phyloP scores from a whole-genome alignment of 2,797 vertebrate genomes.

The Argentina silus region DNA sequence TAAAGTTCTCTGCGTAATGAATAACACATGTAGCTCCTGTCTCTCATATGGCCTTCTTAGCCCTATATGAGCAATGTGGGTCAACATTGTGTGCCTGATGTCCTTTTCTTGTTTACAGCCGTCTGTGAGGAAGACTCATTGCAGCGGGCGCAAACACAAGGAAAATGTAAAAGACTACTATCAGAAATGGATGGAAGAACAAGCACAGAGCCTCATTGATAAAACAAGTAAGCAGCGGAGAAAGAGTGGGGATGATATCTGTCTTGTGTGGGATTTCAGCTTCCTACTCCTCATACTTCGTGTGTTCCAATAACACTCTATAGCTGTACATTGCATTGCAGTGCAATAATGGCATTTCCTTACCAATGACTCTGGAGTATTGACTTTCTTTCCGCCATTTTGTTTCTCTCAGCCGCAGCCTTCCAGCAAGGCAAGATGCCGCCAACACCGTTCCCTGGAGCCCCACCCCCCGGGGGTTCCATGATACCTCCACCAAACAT shows the following conservation, averaged over 20 bases:
- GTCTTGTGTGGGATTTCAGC: background rate
- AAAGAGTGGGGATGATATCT: background rate
- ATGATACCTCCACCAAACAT: slow-evolving; percentile 66
- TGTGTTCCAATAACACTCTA: no score
- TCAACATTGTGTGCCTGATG: slow-evolving; percentile 4
- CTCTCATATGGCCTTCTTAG: no score
- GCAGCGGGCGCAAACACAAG: slow-evolving; percentile 97
- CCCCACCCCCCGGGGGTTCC: slow-evolving; percentile 89
- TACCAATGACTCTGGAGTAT: background rate
- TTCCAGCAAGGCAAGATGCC: slow-evolving; percentile 99
- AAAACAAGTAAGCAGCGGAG: slow-evolving; percentile 87
- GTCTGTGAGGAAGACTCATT: slow-evolving; percentile 97
- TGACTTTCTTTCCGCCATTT: background rate
- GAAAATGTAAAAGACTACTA: slow-evolving; percentile 99
- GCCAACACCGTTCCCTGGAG: slow-evolving; percentile 91
- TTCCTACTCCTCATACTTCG: no score
- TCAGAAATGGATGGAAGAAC: slow-evolving; percentile 99
- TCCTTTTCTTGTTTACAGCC: slow-evolving; percentile 75
- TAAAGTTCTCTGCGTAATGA: no score
- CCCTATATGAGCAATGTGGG: background rate
- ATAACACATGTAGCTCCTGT: no score
- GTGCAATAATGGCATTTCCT: no score
- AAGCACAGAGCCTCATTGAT: slow-evolving; percentile 98
- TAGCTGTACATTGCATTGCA: no score
- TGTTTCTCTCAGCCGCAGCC: slow-evolving; percentile 84